Evolutionary conservation across 2,113 vertebrate genomes (phyloP).

Genomic region (Ancistrus triradiatus): DNA sequence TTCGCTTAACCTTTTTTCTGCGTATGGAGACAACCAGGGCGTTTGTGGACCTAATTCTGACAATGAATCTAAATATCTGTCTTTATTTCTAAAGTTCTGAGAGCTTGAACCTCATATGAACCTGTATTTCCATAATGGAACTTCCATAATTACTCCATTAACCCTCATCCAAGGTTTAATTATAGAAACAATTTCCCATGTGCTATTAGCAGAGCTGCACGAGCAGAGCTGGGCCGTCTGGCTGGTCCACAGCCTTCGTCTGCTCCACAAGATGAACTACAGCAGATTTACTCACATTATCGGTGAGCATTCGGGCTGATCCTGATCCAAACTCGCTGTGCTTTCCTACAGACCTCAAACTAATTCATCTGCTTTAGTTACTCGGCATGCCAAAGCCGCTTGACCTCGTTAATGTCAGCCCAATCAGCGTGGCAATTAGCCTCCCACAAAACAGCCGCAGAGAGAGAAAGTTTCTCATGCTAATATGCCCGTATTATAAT

Average conservation of each 20-base stretch:
- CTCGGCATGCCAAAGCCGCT: not conserved
- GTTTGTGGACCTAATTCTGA: not conserved
- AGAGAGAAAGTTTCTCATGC: not conserved
- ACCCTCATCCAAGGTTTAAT: constrained; percentile 7
- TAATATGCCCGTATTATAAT: no score
- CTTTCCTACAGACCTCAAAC: not conserved
- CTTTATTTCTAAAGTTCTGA: constrained; percentile 3
- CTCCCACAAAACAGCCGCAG: constrained; percentile 7
- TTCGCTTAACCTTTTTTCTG: no score
- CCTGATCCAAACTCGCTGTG: no score
- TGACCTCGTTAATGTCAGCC: constrained; percentile 7
- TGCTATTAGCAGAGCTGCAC: not conserved
- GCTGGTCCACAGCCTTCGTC: not conserved
- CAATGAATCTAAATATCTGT: not conserved
- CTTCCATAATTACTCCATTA: constrained; percentile 21
- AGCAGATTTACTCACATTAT: not conserved
- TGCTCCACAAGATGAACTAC: not conserved
- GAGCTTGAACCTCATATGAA: not conserved
- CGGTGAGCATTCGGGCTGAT: no score
- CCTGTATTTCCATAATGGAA: constrained; percentile 26
- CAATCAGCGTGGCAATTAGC: not conserved
- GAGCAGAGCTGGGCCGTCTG: not conserved
- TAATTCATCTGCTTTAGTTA: constrained; percentile 10
- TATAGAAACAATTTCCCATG: constrained; percentile 20
- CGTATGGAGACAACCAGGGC: no score